Evolutionary conservation across 2,113 vertebrate genomes (phyloP), one percentile per base, ranked within the genome.

Genomic region (Girardinichthys multiradiatus): DNA sequence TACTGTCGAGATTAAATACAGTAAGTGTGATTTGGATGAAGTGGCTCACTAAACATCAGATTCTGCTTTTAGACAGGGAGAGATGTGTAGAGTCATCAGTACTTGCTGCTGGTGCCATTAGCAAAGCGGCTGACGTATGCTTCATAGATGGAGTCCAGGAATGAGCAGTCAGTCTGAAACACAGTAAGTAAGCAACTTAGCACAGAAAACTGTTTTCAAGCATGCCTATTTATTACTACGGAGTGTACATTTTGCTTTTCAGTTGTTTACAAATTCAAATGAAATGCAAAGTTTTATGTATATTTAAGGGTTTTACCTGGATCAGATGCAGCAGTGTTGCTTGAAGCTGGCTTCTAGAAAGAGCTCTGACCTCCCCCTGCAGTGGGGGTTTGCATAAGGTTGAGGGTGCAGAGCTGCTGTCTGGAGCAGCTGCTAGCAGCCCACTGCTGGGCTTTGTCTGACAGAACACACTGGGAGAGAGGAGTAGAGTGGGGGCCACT

Each of bases 141-240:
- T 83, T 98, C 94, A 8, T 98, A 97, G 94, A 99, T 97, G 63
- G 94, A 94, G 80, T 96, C 96, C 85, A 99, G 83, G 93, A 99
- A 99, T 83, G 94, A 95, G 88, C 94, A 86, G 28, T 98, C 97
- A 0, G 95, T 97, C 97, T 99, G 95, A 77, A 96, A 96, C 77
- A 94, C 13, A 95, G 62, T 58, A 68, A 80, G 54, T 24, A 68
- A 57, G 19, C 37, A 76, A 60, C 63, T 79, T 54, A 17, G 70
- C 1, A 27, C 33, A 54, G 28, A 31, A 27, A 24, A 26, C 30
- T 65, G 9, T 21, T 29, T 45, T 45, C 6, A 45, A 45, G 31
- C 11, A 30, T 39, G 57, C 1, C 19, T 70, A 11, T 30, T 57
- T 59, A 27, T 39, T 48, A 51, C 3, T 60, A 58, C n/a, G 15